Conservation (phyloP, 2,888 invertebrate species). For the Synanthedon tipuliformis region DNA sequence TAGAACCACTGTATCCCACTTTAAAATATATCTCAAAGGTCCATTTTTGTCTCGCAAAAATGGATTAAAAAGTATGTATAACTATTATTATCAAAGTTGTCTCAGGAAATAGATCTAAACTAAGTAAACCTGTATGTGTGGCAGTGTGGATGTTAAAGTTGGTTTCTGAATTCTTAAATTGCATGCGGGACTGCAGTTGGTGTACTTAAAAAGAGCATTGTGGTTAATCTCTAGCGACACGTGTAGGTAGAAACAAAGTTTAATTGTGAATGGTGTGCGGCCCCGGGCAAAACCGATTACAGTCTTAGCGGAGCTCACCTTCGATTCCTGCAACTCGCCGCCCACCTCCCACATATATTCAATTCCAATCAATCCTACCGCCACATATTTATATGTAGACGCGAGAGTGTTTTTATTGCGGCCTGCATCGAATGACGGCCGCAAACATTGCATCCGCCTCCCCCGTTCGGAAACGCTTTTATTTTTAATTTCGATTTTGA, state of each 20-base stretch:
- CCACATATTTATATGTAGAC: conserved; percentile 65
- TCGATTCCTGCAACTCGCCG: conserved; percentile 46
- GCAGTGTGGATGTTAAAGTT: not conserved
- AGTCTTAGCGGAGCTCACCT: conserved; percentile 67
- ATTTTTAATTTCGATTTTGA: conserved; percentile 70
- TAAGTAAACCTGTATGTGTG: not conserved
- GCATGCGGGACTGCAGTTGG: conserved; percentile 51
- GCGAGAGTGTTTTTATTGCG: conserved; percentile 62
- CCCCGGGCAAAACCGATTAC: conserved; percentile 68
- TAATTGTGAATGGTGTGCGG: conserved; percentile 58
- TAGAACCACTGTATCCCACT: no score
- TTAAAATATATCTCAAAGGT: no score
- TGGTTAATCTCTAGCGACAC: conserved; percentile 68
- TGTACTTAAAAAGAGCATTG: conserved; percentile 68
- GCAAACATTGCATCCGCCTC: conserved; percentile 65
- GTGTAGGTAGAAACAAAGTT: conserved; percentile 70
- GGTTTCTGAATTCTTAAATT: conserved; percentile 54
- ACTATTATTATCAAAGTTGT: not conserved
- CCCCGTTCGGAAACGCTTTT: conserved; percentile 57
- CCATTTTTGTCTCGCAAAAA: no score
- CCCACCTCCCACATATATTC: conserved; percentile 54
- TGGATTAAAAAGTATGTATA: not conserved
- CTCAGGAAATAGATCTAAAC: not conserved
- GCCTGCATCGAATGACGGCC: conserved; percentile 66
- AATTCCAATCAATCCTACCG: conserved; percentile 67